phyloP scores from a whole-genome alignment of 2,888 invertebrate genomes.

The Agrilus biguttatus region DNA sequence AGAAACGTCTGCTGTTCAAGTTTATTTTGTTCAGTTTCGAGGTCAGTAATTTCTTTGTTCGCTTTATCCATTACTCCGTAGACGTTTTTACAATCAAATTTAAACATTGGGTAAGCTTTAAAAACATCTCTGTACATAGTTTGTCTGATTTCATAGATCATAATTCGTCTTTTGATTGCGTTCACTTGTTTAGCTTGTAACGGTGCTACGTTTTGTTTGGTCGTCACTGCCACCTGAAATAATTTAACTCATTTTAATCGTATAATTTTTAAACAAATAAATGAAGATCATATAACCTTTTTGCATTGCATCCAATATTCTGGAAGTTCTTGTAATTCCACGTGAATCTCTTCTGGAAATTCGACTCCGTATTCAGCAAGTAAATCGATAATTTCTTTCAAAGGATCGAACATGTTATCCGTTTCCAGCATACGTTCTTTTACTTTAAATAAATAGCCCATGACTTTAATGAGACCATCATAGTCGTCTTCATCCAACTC shows the following conservation, averaged over 20 bases:
- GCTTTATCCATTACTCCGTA: constrained; percentile 57
- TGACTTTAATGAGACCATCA: constrained; percentile 65
- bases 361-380: constrained; percentile 76
- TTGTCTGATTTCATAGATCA: constrained; percentile 66
- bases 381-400: constrained; percentile 73
- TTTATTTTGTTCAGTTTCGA: constrained; percentile 53
- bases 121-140: constrained; percentile 65
- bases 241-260: background rate
- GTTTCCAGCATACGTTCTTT: constrained; percentile 65
- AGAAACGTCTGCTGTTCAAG: constrained; percentile 62
- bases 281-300: constrained; percentile 32
- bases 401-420: constrained; percentile 80
- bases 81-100: constrained; percentile 48
- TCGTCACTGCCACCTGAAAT: constrained; percentile 47
- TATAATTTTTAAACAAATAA: background rate
- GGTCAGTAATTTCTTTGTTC: constrained; percentile 44
- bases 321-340: constrained; percentile 68
- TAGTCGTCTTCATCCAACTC: constrained; percentile 75
- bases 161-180: constrained; percentile 68
- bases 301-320: constrained; percentile 79
- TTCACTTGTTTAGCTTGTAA: constrained; percentile 80
- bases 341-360: constrained; percentile 62
- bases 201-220: constrained; percentile 77
- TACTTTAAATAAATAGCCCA: constrained; percentile 66
- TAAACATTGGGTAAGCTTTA: constrained; percentile 40